These are phyloP conservation scores for Toxostoma redivivum DNA, from an alignment of 2,113 vertebrate species.

Conservation along the genomic window DNA sequence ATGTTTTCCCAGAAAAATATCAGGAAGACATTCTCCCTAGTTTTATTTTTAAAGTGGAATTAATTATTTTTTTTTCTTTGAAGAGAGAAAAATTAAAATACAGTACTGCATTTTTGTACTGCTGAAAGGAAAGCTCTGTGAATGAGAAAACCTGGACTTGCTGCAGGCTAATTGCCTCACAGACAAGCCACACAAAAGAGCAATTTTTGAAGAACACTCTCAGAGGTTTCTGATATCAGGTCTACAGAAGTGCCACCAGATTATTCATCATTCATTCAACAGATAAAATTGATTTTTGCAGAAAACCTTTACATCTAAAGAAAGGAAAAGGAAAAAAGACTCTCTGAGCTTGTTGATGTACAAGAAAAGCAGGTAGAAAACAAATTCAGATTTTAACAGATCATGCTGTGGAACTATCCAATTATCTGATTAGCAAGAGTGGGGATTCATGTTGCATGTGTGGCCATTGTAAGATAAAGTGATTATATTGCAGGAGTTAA, in stretches of 20 bases:
- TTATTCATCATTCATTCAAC: not conserved
- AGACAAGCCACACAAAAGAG: not conserved
- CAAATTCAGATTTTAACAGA: not conserved
- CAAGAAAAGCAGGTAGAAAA: not conserved
- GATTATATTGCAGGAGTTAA: not conserved
- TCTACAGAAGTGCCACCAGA: not conserved
- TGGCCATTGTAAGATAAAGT: not conserved
- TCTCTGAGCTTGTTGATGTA: not conserved
- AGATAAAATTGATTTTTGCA: conserved; percentile 8
- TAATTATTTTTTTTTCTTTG: not conserved
- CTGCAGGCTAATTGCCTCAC: not conserved
- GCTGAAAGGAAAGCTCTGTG: not conserved
- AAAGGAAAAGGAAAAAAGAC: not conserved
- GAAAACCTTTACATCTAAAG: not conserved
- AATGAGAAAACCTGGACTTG: not conserved
- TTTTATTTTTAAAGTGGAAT: not conserved
- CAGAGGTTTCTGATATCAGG: not conserved
- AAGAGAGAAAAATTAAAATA: not conserved
- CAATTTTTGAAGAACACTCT: not conserved
- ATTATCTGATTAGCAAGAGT: not conserved
- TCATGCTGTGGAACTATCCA: not conserved
- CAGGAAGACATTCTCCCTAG: not conserved
- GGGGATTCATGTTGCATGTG: not conserved
- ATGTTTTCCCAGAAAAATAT: not conserved
- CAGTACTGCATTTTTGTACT: not conserved